Percentiles rank a stretch among this genome's conserved stretches.
These are phyloP conservation scores for Caradrina kadenii DNA, from an alignment of 2,888 invertebrate species.

Conservation along the genomic window DNA sequence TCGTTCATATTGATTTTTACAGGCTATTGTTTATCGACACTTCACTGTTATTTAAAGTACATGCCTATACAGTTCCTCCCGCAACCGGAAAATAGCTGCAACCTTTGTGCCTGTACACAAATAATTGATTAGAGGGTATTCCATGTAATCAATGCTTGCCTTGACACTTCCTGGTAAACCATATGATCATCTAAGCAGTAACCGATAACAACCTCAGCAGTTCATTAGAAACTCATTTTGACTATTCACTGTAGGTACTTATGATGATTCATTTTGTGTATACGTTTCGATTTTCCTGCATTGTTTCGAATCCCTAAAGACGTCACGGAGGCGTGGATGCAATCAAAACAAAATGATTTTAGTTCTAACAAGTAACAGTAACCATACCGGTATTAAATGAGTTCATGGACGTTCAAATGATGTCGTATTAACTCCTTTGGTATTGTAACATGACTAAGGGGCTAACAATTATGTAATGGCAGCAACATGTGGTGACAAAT, in stretches of 20 bases:
- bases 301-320: conserved; percentile 17
- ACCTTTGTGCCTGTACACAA: conserved; percentile 16
- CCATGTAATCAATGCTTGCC: conserved; percentile 15
- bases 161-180: conserved; percentile 29
- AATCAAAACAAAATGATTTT: conserved; percentile 35
- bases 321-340: conserved; percentile 40
- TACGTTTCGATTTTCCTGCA: conserved; percentile 25
- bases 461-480: conserved; percentile 16
- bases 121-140: conserved; percentile 18
- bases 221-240: conserved; percentile 38
- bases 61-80: background rate
- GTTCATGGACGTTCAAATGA: conserved; percentile 45
- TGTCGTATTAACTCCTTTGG: conserved; percentile 4
- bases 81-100: conserved; percentile 1
- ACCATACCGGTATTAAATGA: conserved; percentile 31
- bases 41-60: background rate
- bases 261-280: conserved; percentile 32
- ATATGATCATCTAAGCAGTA: conserved; percentile 2
- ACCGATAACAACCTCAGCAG: conserved; percentile 11
- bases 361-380: conserved; percentile 22
- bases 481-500: conserved; percentile 30
- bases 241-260: conserved; percentile 19
- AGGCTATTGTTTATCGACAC: conserved; percentile 13
- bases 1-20: conserved; percentile 32
- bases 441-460: conserved; percentile 44